Evolutionary conservation across 2,797 vertebrate species (phyloP), one percentile per base, ranked within the genome.

Genomic region (Anisognathus igniventris): DNA sequence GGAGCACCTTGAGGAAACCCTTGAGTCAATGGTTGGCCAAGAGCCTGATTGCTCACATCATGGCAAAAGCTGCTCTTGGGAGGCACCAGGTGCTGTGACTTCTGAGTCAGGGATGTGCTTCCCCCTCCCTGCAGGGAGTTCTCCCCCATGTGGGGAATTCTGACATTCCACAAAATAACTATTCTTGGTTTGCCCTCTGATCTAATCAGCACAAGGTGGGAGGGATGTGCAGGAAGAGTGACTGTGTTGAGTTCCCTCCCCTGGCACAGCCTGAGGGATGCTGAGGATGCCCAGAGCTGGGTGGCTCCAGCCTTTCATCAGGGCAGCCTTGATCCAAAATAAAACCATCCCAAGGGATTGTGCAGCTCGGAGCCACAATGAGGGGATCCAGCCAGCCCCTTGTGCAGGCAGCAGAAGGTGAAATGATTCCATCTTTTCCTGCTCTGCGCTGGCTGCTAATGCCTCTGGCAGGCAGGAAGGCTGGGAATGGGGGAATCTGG

Each of bases 351-450:
- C 25, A 31, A 27, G 58, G 58, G 58, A 35, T 20, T 21, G 3
- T 3, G 4, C 18, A 44, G 53, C 47, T 20, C 6, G 0, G 35
- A 54, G 40, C 62, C 1, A 0, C 12, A 17, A 31, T 0, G 0
- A 51, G 51, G 44, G 39, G n/a, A 71, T 35, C 17, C 37, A 64
- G 48, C 17, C 56, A 70, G 37, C 24, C 44, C n/a, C 57, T 45
- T 20, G 24, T 6, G 2, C 33, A 58, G 66, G 33, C 51, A 77
- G n/a, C 57, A 57, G 51, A 1, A 57, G 25, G 12, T 47, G 22
- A 77, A 65, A 35, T 16, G 7, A 24, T 71, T 83, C 8, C 27
- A 24, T 51, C 33, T 71, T 53, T 53, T 20, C 37, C 37, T 45
- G 4, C 14, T 22, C 37, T 35, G 2, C 58, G 39, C 25, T 65